A percentile compares a stretch with the other conserved stretches of the same genome.
Evolutionary conservation across 2,888 invertebrate species (phyloP).

Genomic region (Metalampra italica): DNA sequence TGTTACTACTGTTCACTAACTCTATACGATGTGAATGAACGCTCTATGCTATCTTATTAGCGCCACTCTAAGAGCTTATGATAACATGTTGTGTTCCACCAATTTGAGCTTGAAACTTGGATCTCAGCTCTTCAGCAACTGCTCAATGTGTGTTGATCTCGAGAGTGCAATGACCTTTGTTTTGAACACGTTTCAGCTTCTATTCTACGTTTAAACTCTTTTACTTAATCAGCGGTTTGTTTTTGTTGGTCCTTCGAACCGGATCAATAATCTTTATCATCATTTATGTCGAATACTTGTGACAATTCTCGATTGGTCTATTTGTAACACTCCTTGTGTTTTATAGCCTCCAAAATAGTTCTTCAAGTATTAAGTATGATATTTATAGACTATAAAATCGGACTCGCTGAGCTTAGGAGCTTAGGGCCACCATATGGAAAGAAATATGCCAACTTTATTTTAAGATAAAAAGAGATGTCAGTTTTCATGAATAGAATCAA

Average conservation of each 20-base stretch:
- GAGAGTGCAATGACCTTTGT: not conserved
- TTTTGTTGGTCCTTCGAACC: no score
- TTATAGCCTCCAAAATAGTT: not conserved
- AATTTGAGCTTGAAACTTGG: conserved; percentile 8
- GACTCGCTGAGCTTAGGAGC: no score
- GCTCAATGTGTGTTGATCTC: not conserved
- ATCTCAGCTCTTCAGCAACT: not conserved
- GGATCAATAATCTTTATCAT: no score
- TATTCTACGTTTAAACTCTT: no score
- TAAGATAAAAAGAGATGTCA: no score
- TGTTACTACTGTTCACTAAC: conserved; percentile 2
- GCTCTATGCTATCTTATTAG: conserved; percentile 5
- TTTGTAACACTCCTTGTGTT: not conserved
- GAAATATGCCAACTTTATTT: no score
- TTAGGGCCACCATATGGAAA: no score
- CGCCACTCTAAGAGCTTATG: conserved; percentile 10
- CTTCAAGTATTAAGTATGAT: not conserved
- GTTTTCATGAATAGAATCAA: no score
- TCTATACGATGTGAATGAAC: conserved; percentile 1
- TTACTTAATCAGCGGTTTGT: no score
- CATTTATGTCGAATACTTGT: no score
- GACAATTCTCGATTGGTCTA: not conserved
- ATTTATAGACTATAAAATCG: not conserved
- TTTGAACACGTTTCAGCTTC: not conserved
- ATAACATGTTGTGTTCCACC: conserved; percentile 13